Conservation (phyloP, 2,797 vertebrate species). For the Cheirogaleus major region DNA sequence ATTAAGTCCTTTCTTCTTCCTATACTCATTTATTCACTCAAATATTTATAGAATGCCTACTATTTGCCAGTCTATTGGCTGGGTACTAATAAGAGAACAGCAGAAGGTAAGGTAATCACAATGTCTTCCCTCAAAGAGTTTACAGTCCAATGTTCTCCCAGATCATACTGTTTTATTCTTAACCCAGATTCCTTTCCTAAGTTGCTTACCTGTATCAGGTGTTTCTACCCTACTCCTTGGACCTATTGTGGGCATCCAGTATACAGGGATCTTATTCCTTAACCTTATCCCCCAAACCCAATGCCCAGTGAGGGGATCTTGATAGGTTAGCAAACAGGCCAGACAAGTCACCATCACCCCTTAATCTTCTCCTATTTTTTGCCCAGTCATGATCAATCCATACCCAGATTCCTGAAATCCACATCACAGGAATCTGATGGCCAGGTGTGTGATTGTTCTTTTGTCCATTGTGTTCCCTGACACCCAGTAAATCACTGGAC, state of each 20-base stretch:
- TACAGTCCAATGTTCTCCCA: neutral
- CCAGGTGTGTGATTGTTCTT: neutral
- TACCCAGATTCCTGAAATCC: constrained; percentile 24
- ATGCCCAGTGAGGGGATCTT: neutral
- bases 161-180: neutral
- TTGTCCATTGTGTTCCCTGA: neutral
- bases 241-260: neutral
- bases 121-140: constrained; percentile 35
- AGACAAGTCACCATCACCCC: neutral
- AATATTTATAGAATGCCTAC: constrained; percentile 26
- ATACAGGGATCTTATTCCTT: neutral
- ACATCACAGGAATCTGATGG: neutral
- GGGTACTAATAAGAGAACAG: neutral
- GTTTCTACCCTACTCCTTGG: neutral
- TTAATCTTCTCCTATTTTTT: neutral
- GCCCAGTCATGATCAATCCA: neutral
- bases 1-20: neutral
- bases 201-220: neutral
- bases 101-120: constrained; percentile 3
- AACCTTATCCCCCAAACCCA: neutral
- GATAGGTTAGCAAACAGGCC: neutral
- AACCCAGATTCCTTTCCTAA: constrained; percentile 13
- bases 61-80: neutral
- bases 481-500: neutral
- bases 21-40: constrained; percentile 27